phyloP scores from a whole-genome alignment of 2,113 vertebrate genomes.

The Microcebus ravelobensis region DNA sequence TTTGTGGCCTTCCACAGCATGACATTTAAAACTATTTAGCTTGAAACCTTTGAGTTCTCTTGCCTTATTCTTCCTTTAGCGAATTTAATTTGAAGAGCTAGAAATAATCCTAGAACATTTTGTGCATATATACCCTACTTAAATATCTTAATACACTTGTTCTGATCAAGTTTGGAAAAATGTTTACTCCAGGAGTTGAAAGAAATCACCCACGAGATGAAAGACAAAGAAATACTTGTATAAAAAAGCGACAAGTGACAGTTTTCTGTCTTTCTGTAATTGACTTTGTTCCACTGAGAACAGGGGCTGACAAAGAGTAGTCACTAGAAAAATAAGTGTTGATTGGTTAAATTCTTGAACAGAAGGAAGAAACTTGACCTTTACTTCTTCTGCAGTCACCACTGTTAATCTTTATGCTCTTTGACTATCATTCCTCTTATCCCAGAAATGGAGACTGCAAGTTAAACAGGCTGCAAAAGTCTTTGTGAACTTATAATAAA shows the following conservation, averaged over 20 bases:
- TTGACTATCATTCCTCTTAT: neutral
- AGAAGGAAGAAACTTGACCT: neutral
- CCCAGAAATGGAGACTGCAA: neutral
- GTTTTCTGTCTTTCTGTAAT: neutral
- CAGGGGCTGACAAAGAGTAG: neutral
- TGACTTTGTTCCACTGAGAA: neutral
- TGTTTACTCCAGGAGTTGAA: neutral
- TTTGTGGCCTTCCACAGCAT: neutral
- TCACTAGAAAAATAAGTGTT: neutral
- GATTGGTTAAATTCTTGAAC: neutral
- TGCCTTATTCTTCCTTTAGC: neutral
- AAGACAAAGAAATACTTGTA: neutral
- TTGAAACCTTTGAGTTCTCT: neutral
- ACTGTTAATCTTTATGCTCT: neutral
- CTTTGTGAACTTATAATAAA: neutral
- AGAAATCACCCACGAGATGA: neutral
- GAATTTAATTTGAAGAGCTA: conserved; percentile 21
- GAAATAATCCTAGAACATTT: neutral
- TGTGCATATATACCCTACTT: neutral
- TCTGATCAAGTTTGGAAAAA: neutral
- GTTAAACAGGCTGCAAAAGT: neutral
- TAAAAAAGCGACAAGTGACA: neutral
- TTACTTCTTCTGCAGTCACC: neutral
- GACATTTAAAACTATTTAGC: neutral
- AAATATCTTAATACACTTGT: neutral